These are phyloP conservation scores for Trachelus troglodyta DNA, from an alignment of 2,888 invertebrate genomes.

Conservation along the genomic window DNA sequence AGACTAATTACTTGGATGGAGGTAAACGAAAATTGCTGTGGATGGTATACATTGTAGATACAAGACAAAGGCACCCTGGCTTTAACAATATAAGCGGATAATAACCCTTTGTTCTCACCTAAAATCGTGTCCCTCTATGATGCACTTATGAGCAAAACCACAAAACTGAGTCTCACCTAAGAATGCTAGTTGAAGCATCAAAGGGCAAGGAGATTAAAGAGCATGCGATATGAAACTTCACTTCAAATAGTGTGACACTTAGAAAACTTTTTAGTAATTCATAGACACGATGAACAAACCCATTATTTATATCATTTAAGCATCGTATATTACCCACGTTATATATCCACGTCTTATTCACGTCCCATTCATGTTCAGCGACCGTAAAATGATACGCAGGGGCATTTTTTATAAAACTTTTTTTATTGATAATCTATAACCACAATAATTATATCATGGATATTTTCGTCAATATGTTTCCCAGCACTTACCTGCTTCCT, in stretches of 20 bases:
- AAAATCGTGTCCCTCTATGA: background rate
- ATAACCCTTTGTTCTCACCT: background rate
- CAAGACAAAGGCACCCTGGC: background rate
- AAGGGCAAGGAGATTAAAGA: background rate
- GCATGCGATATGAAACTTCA: background rate
- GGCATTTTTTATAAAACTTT: background rate
- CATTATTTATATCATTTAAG: background rate
- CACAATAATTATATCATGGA: background rate
- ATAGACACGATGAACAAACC: background rate
- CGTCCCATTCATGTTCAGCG: background rate
- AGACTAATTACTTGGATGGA: background rate
- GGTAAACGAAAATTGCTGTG: background rate
- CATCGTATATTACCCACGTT: background rate
- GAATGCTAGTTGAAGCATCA: background rate
- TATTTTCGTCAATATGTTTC: background rate
- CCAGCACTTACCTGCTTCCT: constrained; percentile 76
- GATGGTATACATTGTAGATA: background rate
- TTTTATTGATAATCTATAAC: background rate
- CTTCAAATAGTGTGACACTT: background rate
- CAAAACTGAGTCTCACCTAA: background rate
- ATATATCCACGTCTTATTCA: background rate
- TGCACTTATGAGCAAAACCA: background rate
- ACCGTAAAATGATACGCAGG: background rate
- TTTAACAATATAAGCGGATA: background rate
- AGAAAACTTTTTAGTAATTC: background rate